Evolutionary conservation across 2,888 invertebrate genomes (phyloP), one percentile per base, ranked within the genome.

Genomic region (Pollenia griseotomentosa): DNA sequence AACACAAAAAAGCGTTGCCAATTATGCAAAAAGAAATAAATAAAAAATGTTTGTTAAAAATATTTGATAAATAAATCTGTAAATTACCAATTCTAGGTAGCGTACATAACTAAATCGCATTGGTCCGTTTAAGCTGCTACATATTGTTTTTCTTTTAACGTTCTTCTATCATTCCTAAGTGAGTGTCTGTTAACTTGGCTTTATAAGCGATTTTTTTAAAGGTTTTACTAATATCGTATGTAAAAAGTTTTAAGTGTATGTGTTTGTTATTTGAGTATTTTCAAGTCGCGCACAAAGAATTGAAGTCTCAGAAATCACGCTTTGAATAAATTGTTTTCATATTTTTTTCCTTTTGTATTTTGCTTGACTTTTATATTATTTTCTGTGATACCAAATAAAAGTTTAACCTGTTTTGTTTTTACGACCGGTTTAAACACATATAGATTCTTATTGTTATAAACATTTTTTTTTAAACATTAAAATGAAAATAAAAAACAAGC

Each of bases 391-490:
- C 77, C 71, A 75, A 83, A 46, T 61, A 78, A 81, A 71, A 77
- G 33, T 65, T 81, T 84, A 86, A 86, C 86, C 83, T 83, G 86
- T 86, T 83, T 86, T 51, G 75, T 71, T 80, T 75, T 87, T 59
- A 70, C 78, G 74, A 84, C 87, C 73, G 84, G 84, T 87, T 87
- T 87, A 78, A 77, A 82, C 14, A 65, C 51, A 70, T 59, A 53
- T 59, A 65, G 71, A 71, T 82, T 81, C 68, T 81, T 85, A 78
- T 81, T 85, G 66, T 71, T 85, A 59, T 66, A 73, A 73, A 70
- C 46, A 16, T 70, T 48, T 33, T 42, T 51, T 83, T 19, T 55
- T 42, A 33, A 59, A 40, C 51, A 12, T 81, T 19, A 51, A 51
- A 68, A 70, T 9, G 46, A 59, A 57, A n/a, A 44, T 33, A 61